Evolutionary conservation across 1,140 invertebrate species (phyloP), one percentile per base, ranked within the genome.

Genomic region (Papilio machaon): DNA sequence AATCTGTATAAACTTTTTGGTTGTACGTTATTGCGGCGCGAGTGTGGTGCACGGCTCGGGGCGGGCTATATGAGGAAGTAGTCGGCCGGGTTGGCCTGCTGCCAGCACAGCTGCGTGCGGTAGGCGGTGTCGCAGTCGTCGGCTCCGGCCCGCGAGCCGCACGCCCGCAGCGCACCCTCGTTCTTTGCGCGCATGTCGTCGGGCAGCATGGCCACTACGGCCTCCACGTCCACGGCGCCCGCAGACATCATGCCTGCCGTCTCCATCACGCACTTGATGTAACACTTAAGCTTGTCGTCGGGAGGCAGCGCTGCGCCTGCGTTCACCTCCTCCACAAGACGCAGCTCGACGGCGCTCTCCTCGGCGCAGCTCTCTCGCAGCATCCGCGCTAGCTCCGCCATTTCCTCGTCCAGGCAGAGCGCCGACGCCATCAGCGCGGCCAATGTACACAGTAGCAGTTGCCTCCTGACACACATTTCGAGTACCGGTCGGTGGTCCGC

Each of bases 191-290:
- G 81, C 76, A 94, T 46, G 13, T 89, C 88, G 11, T 90, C 89
- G 0, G 91, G 91, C 73, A 94, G 81, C 47, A 94, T 75, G 8
- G 89, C 90, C 15, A 94, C 58, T 15, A 94, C 89, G 0, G 91
- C 89, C 11, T 94, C 92, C 64, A 93, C 85, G 78, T 94, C 93
- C 67, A 94, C 84, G 15, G 73, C 85, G 5, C 93, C 93, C 13
- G 88, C 91, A 0, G 88, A 82, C 85, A 94, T 83, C 91, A 94
- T 93, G 9, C 93, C 92, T 1, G 90, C 90, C 2, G 91, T 94
- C 85, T 93, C 93, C 93, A 94, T 92, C 19, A 89, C 86, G 80
- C 93, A 94, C 79, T 93, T 93, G 70, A 91, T 90, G 87, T 93
- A 94, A 82, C 93, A 93, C 77, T 93, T 93, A 9, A 94, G 85